A percentile compares a stretch with the other conserved stretches of the same genome.
phyloP scores from a whole-genome alignment of 2,113 vertebrate genomes.

The Nothoprocta perdicaria region DNA sequence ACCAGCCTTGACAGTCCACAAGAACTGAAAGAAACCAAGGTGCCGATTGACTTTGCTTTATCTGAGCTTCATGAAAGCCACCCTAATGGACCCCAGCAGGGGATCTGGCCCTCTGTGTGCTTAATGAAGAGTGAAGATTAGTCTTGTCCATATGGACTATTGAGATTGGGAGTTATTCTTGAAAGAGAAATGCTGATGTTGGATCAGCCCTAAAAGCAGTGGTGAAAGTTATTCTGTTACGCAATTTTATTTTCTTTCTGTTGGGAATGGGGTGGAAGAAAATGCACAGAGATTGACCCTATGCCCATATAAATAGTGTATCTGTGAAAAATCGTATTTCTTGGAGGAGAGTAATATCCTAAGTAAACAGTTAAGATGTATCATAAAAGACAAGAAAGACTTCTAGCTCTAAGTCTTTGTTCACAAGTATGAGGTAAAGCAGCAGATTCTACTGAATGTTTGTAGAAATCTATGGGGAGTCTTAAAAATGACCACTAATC shows the following conservation, averaged over 20 bases:
- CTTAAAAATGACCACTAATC: background rate
- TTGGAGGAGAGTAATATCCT: background rate
- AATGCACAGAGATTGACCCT: slow-evolving; percentile 14
- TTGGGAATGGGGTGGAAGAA: slow-evolving; percentile 27
- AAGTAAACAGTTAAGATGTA: too few species aligned
- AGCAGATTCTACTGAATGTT: background rate
- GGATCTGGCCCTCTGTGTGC: slow-evolving; percentile 2
- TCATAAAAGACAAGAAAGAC: background rate
- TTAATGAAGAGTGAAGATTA: slow-evolving; percentile 6
- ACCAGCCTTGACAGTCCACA: background rate
- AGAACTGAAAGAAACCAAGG: background rate
- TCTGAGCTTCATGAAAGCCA: background rate
- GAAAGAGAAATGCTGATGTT: slow-evolving; percentile 57
- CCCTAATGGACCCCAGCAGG: background rate
- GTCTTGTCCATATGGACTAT: background rate
- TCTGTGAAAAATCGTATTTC: slow-evolving; percentile 42
- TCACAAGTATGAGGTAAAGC: background rate
- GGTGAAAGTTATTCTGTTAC: slow-evolving; percentile 25
- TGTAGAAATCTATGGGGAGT: background rate
- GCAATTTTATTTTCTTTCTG: slow-evolving; percentile 38
- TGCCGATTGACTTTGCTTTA: background rate
- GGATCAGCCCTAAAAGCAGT: slow-evolving; percentile 14
- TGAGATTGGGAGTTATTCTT: slow-evolving; percentile 53
- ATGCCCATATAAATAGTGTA: slow-evolving; percentile 2
- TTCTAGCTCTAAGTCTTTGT: background rate